phyloP scores from a whole-genome alignment of 2,888 invertebrate species.

The Meteorus colon region DNA sequence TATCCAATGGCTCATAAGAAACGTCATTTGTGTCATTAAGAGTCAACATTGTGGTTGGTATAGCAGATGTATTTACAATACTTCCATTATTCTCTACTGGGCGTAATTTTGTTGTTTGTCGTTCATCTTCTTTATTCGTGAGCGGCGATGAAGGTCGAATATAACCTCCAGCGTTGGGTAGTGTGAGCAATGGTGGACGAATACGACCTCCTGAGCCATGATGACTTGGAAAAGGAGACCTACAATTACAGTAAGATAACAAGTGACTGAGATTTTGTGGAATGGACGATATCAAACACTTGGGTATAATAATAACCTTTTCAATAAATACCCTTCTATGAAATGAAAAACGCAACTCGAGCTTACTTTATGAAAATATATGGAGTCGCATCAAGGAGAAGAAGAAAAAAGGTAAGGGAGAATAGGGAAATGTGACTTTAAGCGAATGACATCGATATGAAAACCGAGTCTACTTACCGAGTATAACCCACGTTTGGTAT shows the following conservation, averaged over 20 bases:
- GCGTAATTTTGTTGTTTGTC: slow-evolving; percentile 65
- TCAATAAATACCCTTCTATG: no score
- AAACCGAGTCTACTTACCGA: slow-evolving; percentile 55
- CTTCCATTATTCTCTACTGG: slow-evolving; percentile 52
- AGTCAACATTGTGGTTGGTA: neutral
- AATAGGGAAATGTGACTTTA: no score
- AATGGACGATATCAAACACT: neutral
- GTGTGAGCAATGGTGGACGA: slow-evolving; percentile 61
- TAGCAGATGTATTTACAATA: slow-evolving; percentile 1
- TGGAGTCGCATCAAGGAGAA: no score
- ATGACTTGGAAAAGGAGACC: slow-evolving; percentile 49
- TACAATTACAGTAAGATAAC: slow-evolving; percentile 26
- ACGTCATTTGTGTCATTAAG: slow-evolving; percentile 16
- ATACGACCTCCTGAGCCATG: slow-evolving; percentile 57
- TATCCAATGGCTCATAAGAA: slow-evolving; percentile 14
- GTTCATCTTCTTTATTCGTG: slow-evolving; percentile 53
- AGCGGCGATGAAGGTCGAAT: slow-evolving; percentile 61
- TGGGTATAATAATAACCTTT: no score
- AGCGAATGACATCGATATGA: neutral
- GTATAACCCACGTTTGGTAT: slow-evolving; percentile 63
- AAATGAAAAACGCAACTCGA: no score
- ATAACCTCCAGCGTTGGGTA: slow-evolving; percentile 63
- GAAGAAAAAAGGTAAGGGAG: no score
- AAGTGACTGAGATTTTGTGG: slow-evolving; percentile 14
- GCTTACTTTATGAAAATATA: no score